phyloP scores from a whole-genome alignment of 2,888 invertebrate species.

The Tinea semifulvella region DNA sequence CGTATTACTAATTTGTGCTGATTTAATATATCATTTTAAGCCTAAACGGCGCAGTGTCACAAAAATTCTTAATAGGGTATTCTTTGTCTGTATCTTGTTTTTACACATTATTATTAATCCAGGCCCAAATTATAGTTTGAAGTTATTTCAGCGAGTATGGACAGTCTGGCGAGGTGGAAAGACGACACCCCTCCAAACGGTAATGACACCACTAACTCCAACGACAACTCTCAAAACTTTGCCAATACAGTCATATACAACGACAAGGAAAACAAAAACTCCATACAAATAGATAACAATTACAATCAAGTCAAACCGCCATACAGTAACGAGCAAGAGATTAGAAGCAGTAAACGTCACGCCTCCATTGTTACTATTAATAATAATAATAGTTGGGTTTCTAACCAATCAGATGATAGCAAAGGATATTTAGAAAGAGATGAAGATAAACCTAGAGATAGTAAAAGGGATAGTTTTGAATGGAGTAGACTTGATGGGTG shows the following conservation, averaged over 20 bases:
- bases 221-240: conserved; percentile 45
- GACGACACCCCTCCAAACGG: conserved; percentile 63
- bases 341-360: conserved; percentile 46
- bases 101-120: no score
- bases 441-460: conserved; percentile 57
- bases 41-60: no score
- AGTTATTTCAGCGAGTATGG: conserved; percentile 52
- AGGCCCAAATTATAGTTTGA: background rate
- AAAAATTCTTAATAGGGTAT: no score
- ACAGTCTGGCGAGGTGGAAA: conserved; percentile 62
- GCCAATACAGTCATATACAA: conserved; percentile 59
- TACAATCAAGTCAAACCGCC: conserved; percentile 30
- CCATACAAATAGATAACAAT: conserved; percentile 29
- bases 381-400: conserved; percentile 59
- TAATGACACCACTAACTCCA: conserved; percentile 52
- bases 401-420: conserved; percentile 59
- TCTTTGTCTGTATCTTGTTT: no score
- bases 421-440: conserved; percentile 59
- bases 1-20: no score
- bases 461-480: conserved; percentile 63
- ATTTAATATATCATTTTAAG: no score
- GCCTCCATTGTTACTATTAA: conserved; percentile 59
- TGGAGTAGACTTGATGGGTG: conserved; percentile 72
- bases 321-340: conserved; percentile 31
- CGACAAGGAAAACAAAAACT: conserved; percentile 41